A percentile compares a stretch with the other conserved stretches of the same genome.
Conservation (phyloP, 2,113 vertebrate genomes). For the Heterotilapia buettikoferi region DNA sequence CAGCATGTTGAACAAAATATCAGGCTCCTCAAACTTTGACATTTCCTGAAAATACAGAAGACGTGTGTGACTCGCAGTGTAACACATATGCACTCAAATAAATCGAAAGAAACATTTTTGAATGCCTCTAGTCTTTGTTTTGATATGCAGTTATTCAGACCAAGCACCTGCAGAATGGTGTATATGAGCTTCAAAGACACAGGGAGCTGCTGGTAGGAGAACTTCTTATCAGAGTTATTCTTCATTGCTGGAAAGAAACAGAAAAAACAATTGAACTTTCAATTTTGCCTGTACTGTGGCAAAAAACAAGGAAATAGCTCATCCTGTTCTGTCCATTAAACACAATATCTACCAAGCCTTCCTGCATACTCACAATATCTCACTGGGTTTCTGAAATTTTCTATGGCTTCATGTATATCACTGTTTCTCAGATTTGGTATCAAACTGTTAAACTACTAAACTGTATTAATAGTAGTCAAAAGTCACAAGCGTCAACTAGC, state of each 20-base stretch:
- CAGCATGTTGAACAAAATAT: slow-evolving; percentile 98
- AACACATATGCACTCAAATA: neutral
- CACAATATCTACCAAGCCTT: neutral
- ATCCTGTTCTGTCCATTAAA: neutral
- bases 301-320: neutral
- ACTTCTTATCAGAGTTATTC: slow-evolving; percentile 90
- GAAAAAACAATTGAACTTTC: neutral
- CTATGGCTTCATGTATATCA: neutral
- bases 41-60: slow-evolving; percentile 80
- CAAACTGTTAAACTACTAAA: neutral
- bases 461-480: neutral
- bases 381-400: neutral
- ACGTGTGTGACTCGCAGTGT: neutral
- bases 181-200: slow-evolving; percentile 93
- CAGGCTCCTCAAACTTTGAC: slow-evolving; percentile 95
- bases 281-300: neutral
- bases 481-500: neutral
- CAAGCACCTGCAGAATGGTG: slow-evolving; percentile 90
- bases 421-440: neutral
- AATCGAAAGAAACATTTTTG: neutral
- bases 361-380: neutral
- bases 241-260: slow-evolving; percentile 77
- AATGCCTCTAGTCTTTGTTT: neutral
- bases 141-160: neutral
- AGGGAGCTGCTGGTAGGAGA: slow-evolving; percentile 93